Evolutionary conservation across 1,140 invertebrate genomes (phyloP), one percentile per base, ranked within the genome.

Genomic region (Micrasema minimum): DNA sequence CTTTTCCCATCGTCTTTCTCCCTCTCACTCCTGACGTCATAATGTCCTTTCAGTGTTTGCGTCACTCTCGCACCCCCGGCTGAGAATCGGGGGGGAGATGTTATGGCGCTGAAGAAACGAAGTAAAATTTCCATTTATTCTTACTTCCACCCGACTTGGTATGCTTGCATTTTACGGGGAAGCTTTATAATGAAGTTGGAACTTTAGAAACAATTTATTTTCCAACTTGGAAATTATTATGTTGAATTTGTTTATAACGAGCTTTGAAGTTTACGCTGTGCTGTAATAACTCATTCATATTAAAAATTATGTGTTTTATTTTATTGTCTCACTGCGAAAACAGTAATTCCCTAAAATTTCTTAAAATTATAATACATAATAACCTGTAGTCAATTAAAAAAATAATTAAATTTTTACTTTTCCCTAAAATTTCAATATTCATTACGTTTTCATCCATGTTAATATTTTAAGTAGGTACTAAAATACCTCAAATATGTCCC

Each of bases 41-140:
- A 59, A 59, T 59, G 55, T 59, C 55, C 55, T 59, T 59, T 59
- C 55, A 7, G 55, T 64, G 43, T 64, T 64, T 46, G 41, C 61
- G 61, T 64, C 61, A 46, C 61, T 46, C 61, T 64, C 23, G 31
- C 61, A 64, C 61, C 38, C 35, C 38, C 22, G n/a, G n/a, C n/a
- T 22, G 6, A 59, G 16, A 7, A 16, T 0, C 14, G 55, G 35
- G 7, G 18, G 35, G 55, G 16, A 5, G 55, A 43, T 38, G 55
- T n/a, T 12, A 51, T 2, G 50, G n/a, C 7, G 50, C 2, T 26
- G 23, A 59, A 59, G 55, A 59, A 59, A 35, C 55, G 31, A 18
- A 31, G 55, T 31, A 59, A 59, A 41, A 59, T 59, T 59, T 41
- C 55, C 55, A 59, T 41, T 59, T 59, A 38, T 59, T 59, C 55